phyloP scores from a whole-genome alignment of 2,888 invertebrate species.

The Euclidia mi region DNA sequence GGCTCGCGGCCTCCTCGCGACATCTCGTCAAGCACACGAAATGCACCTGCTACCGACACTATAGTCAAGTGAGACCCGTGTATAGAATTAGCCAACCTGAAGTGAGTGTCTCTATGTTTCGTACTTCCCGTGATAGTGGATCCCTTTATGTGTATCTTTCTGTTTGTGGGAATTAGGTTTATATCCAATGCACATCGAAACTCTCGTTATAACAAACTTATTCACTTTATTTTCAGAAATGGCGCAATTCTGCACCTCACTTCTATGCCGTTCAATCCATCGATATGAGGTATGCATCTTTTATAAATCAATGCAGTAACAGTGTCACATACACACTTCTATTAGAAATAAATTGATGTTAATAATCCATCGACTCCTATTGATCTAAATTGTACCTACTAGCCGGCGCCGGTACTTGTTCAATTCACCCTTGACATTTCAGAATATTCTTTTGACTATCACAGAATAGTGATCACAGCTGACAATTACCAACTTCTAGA shows the following conservation, averaged over 20 bases:
- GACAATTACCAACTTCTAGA: not conserved
- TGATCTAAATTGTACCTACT: slow-evolving; percentile 79
- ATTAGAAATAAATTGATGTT: slow-evolving; percentile 78
- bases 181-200: not conserved
- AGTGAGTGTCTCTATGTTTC: slow-evolving; percentile 78
- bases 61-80: slow-evolving; percentile 87
- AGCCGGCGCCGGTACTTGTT: slow-evolving; percentile 72
- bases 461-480: slow-evolving; percentile 9
- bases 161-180: slow-evolving; percentile 2
- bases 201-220: slow-evolving; percentile 8
- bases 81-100: slow-evolving; percentile 80
- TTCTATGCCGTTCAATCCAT: slow-evolving; percentile 85
- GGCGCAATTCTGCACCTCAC: slow-evolving; percentile 85
- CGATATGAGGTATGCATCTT: slow-evolving; percentile 80
- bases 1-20: slow-evolving; percentile 64
- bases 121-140: slow-evolving; percentile 32
- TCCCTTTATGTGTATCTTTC: slow-evolving; percentile 26
- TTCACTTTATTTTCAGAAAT: slow-evolving; percentile 79
- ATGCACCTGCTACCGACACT: slow-evolving; percentile 73
- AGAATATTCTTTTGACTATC: slow-evolving; percentile 24
- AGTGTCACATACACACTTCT: slow-evolving; percentile 51
- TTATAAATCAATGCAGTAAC: slow-evolving; percentile 56
- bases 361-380: slow-evolving; percentile 81
- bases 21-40: slow-evolving; percentile 63
- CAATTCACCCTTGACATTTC: slow-evolving; percentile 79